Percentiles rank a stretch among this genome's conserved stretches.
Evolutionary conservation across 1,140 invertebrate species (phyloP).

Genomic region (Hirudo medicinalis): DNA sequence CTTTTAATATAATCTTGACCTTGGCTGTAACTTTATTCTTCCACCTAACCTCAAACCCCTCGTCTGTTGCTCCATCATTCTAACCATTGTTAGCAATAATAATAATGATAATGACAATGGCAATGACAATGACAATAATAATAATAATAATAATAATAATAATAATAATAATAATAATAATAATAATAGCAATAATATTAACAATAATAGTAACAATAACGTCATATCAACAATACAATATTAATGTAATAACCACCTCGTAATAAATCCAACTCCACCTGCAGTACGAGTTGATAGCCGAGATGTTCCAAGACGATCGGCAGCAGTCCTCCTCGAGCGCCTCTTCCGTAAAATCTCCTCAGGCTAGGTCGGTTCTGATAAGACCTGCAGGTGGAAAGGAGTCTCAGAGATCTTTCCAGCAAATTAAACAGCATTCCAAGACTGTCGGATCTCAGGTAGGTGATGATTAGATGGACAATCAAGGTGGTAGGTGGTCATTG

Average conservation of each 20-base stretch:
- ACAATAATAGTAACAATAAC: too few species aligned
- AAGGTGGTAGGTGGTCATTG: too few species aligned
- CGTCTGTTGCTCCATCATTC: too few species aligned
- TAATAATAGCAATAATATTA: neutral
- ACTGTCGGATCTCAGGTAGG: slow-evolving; percentile 45
- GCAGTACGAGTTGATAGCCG: slow-evolving; percentile 47
- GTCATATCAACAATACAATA: too few species aligned
- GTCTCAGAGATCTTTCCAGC: slow-evolving; percentile 23
- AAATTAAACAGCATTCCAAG: slow-evolving; percentile 32
- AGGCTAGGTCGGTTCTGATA: neutral
- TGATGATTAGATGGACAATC: neutral
- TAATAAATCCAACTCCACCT: neutral
- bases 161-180: neutral
- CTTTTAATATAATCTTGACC: too few species aligned
- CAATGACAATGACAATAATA: neutral
- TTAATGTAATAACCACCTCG: too few species aligned
- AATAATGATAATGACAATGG: neutral
- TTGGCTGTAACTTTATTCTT: too few species aligned
- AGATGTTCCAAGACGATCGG: slow-evolving; percentile 42
- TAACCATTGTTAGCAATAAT: too few species aligned
- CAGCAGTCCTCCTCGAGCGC: neutral
- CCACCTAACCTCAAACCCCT: too few species aligned
- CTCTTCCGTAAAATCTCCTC: neutral
- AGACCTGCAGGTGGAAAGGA: slow-evolving; percentile 5
- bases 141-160: neutral